These are phyloP conservation scores for Neoarius graeffei DNA, from an alignment of 2,113 vertebrate genomes.

Conservation along the genomic window DNA sequence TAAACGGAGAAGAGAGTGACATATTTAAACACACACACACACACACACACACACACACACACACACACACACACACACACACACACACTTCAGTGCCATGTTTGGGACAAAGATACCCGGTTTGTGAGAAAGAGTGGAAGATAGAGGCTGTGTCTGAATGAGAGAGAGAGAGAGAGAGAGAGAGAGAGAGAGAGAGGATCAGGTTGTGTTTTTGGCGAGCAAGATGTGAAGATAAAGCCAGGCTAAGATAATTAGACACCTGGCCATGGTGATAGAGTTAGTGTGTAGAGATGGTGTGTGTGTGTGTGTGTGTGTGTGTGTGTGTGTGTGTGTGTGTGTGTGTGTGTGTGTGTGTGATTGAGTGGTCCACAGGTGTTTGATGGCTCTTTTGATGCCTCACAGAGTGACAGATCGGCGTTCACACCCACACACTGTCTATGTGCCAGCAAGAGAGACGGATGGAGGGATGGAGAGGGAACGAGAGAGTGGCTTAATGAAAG, in stretches of 20 bases:
- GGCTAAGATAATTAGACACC: constrained; percentile 71
- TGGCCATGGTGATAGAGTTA: constrained; percentile 59
- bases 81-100: background rate
- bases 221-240: constrained; percentile 63
- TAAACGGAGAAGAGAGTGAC: background rate
- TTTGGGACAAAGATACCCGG: constrained; percentile 10
- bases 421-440: constrained; percentile 62
- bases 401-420: constrained; percentile 60
- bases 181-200: constrained; percentile 47
- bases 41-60: background rate
- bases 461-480: constrained; percentile 41
- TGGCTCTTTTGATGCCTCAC: constrained; percentile 67
- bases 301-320: constrained; percentile 42
- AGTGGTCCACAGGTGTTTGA: constrained; percentile 69
- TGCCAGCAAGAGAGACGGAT: constrained; percentile 44
- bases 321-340: constrained; percentile 50
- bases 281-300: constrained; percentile 39
- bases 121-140: constrained; percentile 41
- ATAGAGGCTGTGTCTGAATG: constrained; percentile 51
- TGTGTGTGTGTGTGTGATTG: constrained; percentile 27
- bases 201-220: constrained; percentile 52
- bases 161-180: constrained; percentile 36
- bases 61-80: background rate
- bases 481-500: constrained; percentile 66
- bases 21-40: background rate